Conservation (phyloP, 1,140 invertebrate species). For the Drosophila santomea region DNA sequence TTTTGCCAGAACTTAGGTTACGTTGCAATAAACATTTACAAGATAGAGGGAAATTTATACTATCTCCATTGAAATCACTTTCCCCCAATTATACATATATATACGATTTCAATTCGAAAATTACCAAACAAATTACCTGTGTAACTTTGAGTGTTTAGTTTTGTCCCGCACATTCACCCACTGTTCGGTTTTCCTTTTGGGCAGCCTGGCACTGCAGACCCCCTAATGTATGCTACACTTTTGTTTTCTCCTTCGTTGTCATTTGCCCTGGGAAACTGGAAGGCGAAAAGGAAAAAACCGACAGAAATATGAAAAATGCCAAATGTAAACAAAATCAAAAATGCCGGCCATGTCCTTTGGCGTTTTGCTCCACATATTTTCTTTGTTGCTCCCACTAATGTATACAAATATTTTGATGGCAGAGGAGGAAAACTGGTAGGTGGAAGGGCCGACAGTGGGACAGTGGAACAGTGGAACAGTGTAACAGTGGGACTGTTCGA, state of each 20-base stretch:
- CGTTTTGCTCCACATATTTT: constrained; percentile 50
- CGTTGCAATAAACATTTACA: too few relatives aligned
- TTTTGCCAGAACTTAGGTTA: not conserved
- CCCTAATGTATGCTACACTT: constrained; percentile 32
- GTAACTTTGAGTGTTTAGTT: constrained; percentile 1
- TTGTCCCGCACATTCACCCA: not conserved
- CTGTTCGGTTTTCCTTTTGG: not conserved
- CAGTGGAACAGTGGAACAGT: too few relatives aligned
- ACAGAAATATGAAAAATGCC: constrained; percentile 31
- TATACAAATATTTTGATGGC: constrained; percentile 48
- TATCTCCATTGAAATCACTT: not conserved
- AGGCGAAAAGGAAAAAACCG: not conserved
- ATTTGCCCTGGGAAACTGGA: constrained; percentile 10
- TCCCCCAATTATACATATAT: constrained; percentile 1
- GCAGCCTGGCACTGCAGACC: not conserved
- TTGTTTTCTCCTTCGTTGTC: constrained; percentile 2
- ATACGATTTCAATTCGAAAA: not conserved
- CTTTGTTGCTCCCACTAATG: constrained; percentile 33
- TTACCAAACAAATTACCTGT: not conserved
- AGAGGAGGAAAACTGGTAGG: not conserved
- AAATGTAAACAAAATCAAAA: constrained; percentile 66
- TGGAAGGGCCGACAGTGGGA: not conserved
- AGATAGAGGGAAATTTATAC: too few relatives aligned
- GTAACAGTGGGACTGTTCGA: not conserved
- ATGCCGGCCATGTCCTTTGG: constrained; percentile 58